These are phyloP conservation scores for Carassius carassius DNA, from an alignment of 2,113 vertebrate species.

Conservation along the genomic window DNA sequence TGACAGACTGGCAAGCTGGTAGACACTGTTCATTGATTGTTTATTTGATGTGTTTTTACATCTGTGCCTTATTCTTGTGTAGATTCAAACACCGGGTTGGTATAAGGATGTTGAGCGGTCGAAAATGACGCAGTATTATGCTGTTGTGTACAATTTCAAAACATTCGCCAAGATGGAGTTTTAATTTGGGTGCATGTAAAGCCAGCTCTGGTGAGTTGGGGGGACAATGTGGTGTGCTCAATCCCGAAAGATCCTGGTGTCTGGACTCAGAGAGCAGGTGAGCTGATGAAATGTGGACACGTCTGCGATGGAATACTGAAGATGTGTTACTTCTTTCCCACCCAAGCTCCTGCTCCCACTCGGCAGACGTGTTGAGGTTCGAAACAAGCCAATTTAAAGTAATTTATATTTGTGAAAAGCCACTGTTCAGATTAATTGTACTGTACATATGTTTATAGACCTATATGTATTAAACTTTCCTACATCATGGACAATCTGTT, in stretches of 20 bases:
- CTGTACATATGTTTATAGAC: slow-evolving; percentile 96
- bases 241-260: slow-evolving; percentile 40
- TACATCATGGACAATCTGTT: slow-evolving; percentile 87
- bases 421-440: slow-evolving; percentile 91
- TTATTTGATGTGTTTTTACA: slow-evolving; percentile 62
- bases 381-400: slow-evolving; percentile 79
- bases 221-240: slow-evolving; percentile 29
- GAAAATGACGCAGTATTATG: slow-evolving; percentile 63
- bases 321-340: background rate
- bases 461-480: slow-evolving; percentile 99
- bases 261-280: background rate
- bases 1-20: slow-evolving; percentile 13
- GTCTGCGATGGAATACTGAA: background rate
- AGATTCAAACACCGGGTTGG: slow-evolving; percentile 59
- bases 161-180: slow-evolving; percentile 27
- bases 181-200: background rate
- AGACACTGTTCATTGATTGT: slow-evolving; percentile 9
- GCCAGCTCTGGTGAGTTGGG: slow-evolving; percentile 5
- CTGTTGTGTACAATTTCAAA: slow-evolving; percentile 35
- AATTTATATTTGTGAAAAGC: slow-evolving; percentile 98
- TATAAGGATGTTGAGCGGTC: slow-evolving; percentile 54
- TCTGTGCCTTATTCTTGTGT: slow-evolving; percentile 78
- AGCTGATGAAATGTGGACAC: slow-evolving; percentile 8
- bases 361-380: slow-evolving; percentile 63
- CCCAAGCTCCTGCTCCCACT: slow-evolving; percentile 33